Base-by-base conservation (phyloP, 2,797 vertebrate genomes). In the Acanthornis magna region DNA sequence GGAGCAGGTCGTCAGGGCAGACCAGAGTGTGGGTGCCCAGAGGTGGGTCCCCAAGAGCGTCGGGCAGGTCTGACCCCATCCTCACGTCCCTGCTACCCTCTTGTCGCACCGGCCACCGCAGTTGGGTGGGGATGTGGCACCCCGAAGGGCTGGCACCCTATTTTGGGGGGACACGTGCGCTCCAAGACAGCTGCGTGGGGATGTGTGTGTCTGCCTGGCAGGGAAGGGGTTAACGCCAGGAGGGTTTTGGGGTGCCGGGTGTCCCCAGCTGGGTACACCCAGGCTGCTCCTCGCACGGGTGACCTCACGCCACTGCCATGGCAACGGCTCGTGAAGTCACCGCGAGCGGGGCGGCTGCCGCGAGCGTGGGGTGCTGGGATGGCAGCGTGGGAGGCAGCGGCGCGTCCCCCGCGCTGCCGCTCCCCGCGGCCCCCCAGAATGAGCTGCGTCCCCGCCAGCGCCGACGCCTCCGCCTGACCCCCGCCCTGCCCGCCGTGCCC, bases 291-390 rank as follows among this genome's bases (percentile, higher is more conserved):
- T 91, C 36, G 20, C 55, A 63, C 76, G 10, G 38, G 79, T 97
- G 96, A 96, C 96, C 95, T 97, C 96, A 96, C 50, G 51, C 62
- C 57, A 86, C 72, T 92, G 83, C 93, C 91, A 93, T 96, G 79
- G 91, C 95, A 96, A 97, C 92, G 21, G n/a, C 84, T 88, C 63
- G 79, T 96, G 96, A 97, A 91, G 94, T 97, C 94, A 93, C 93
- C 0, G 26, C 77, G 73, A 89, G 74, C 67, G 17, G 77, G 85
- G 91, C 16, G 55, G 85, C 83, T 2, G 36, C 85, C 7, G 9
- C 7, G 0, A 62, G 91, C 38, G 14, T 2, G 84, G 63, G 30
- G 84, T 6, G 83, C 68, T 40, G 91, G 40, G 68, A 40, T 27
- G 68, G 63, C 23, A 65, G 70, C 14, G 26, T 54, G 81, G 54